A percentile compares a stretch with the other conserved stretches of the same genome.
Conservation (phyloP, 2,888 invertebrate genomes). For the Lamproptera curius region DNA sequence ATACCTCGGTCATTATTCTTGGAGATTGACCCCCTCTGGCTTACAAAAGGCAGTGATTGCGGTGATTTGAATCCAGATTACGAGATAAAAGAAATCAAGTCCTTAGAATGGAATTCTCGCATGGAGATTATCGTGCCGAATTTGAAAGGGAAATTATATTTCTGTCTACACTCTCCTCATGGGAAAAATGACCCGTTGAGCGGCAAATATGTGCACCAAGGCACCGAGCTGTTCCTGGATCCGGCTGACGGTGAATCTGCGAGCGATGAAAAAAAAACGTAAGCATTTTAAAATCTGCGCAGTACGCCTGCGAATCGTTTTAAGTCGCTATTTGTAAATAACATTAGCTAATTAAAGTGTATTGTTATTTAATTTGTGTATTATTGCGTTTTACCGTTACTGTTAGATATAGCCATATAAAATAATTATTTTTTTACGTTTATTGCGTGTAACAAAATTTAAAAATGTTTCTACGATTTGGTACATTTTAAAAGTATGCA, state of each 20-base stretch:
- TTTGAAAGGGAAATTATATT: slow-evolving; percentile 47
- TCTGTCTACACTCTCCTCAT: slow-evolving; percentile 50
- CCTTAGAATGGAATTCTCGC: slow-evolving; percentile 44
- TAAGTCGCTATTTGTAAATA: too few species aligned
- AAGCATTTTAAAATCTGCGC: slow-evolving; percentile 6
- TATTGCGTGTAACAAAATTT: too few species aligned
- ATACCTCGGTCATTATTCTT: slow-evolving; percentile 62
- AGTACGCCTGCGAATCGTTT: too few species aligned
- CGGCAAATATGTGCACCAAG: slow-evolving; percentile 74
- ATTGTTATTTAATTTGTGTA: too few species aligned
- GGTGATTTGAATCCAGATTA: slow-evolving; percentile 57
- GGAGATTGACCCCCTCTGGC: slow-evolving; percentile 58
- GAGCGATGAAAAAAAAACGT: slow-evolving; percentile 2
- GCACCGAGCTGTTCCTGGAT: slow-evolving; percentile 58
- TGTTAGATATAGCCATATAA: too few species aligned
- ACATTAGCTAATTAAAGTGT: too few species aligned
- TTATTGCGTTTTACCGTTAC: too few species aligned
- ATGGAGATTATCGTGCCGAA: slow-evolving; percentile 50
- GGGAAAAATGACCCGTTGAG: slow-evolving; percentile 44
- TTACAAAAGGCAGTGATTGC: slow-evolving; percentile 50
- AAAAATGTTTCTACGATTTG: too few species aligned
- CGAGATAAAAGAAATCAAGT: slow-evolving; percentile 55
- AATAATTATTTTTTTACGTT: too few species aligned
- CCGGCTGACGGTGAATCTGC: slow-evolving; percentile 33
- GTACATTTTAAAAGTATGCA: too few species aligned